A percentile compares a stretch with the other conserved stretches of the same genome.
These are phyloP conservation scores for Pseudomyrmex concolor DNA, from an alignment of 1,140 invertebrate species.

Conservation along the genomic window DNA sequence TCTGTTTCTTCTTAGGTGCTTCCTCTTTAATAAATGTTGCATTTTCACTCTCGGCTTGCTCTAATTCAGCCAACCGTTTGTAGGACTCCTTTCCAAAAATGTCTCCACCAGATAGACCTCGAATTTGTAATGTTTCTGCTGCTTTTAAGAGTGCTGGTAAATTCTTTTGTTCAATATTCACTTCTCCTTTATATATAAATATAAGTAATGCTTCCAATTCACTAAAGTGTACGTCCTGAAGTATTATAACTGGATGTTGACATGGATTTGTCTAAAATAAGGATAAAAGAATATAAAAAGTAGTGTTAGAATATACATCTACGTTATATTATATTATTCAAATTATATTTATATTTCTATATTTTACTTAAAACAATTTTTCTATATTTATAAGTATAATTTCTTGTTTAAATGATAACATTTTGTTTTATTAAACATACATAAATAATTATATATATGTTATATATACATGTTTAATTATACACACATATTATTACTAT, in stretches of 20 bases:
- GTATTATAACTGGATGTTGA: slow-evolving; percentile 89
- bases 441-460: slow-evolving; percentile 22
- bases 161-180: slow-evolving; percentile 89
- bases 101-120: slow-evolving; percentile 86
- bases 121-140: slow-evolving; percentile 88
- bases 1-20: slow-evolving; percentile 78
- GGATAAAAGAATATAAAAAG: background rate
- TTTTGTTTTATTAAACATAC: background rate
- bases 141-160: slow-evolving; percentile 87
- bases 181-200: slow-evolving; percentile 89
- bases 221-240: slow-evolving; percentile 88
- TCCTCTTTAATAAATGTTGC: slow-evolving; percentile 62
- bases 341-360: background rate
- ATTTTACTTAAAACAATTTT: background rate
- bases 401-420: background rate
- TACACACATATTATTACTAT: too few species aligned
- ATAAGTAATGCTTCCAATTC: slow-evolving; percentile 87
- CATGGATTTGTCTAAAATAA: slow-evolving; percentile 87
- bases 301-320: slow-evolving; percentile 13
- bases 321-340: background rate
- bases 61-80: slow-evolving; percentile 77
- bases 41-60: slow-evolving; percentile 72
- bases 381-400: background rate
- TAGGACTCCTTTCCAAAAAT: slow-evolving; percentile 81
- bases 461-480: background rate